phyloP scores from a whole-genome alignment of 2,113 vertebrate species.

The Rhea pennata region DNA sequence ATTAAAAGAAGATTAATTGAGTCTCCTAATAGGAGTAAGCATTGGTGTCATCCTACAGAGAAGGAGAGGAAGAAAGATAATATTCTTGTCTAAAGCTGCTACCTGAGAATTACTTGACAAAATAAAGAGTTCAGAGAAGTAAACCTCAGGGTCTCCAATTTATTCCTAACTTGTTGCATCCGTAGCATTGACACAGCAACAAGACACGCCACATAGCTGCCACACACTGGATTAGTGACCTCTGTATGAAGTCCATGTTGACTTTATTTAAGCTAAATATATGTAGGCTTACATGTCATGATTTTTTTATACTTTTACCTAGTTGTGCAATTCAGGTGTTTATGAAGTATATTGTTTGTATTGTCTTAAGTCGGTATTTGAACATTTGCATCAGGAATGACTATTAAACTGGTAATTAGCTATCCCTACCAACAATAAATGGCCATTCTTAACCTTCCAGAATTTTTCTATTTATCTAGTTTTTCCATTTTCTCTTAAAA shows the following conservation, averaged over 20 bases:
- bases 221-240: background rate
- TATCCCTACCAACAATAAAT: background rate
- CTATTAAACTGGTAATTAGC: background rate
- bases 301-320: background rate
- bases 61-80: background rate
- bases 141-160: background rate
- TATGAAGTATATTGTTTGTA: background rate
- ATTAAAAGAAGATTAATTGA: background rate
- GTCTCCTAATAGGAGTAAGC: background rate
- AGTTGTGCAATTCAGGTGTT: background rate
- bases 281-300: fast-evolving
- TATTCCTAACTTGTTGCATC: background rate
- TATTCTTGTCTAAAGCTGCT: background rate
- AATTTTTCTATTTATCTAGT: background rate
- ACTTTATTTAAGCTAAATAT: background rate
- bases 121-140: background rate
- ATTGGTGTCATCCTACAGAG: too few relatives aligned
- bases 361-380: background rate
- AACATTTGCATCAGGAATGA: fast-evolving
- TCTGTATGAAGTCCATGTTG: background rate
- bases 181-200: background rate
- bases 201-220: fast-evolving
- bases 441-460: background rate
- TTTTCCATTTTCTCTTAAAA: background rate
- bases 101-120: background rate